Base-by-base conservation (phyloP, 2,113 vertebrate species). In the Chaetops frenatus region DNA sequence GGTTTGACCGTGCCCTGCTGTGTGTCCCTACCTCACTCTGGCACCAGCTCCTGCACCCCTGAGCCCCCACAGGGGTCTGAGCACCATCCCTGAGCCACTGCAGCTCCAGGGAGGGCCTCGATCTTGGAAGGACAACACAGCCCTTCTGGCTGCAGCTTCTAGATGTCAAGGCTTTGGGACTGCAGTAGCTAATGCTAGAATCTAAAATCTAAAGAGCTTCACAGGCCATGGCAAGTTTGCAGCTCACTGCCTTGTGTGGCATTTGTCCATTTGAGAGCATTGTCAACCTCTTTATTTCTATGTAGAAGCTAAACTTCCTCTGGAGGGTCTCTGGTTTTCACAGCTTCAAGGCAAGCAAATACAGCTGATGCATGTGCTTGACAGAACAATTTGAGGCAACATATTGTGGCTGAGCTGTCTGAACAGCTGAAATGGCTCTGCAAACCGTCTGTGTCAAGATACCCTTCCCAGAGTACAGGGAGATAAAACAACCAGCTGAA, bases 371-470 rank as follows among this genome's bases (percentile, higher is more conserved):
- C 71, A 50, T 80, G 45, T 58, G 71, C 51, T 93, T 83, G 87
- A 90, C 71, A 77, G 86, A 88, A 82, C 17, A 58, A 73, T 70
- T 83, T 61, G 57, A 81, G 35, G 84, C 78, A 94, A 72, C 84
- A 91, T 90, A 88, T 64, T 94, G 90, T 79, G 70, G 57, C 53
- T 94, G 92, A 96, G 87, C 76, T 78, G 35, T 62, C 60, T 67
- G 90, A 94, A 74, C 79, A 85, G 88, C 79, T 95, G 94, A 91
- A 79, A 85, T 3, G 0, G 74, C 47, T 95, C 76, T 72, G 65
- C 86, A 88, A 78, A 70, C 57, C 2, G 24, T 72, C 38, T 79
- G 51, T 82, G 88, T 76, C 58, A 66, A 79, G 85, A 81, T 82
- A 61, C 42, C 70, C 64, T 89, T 84, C 56, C 60, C 24, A 7